phyloP scores from a whole-genome alignment of 92 coral and sea anemone species.

The Paragorgia papillata region DNA sequence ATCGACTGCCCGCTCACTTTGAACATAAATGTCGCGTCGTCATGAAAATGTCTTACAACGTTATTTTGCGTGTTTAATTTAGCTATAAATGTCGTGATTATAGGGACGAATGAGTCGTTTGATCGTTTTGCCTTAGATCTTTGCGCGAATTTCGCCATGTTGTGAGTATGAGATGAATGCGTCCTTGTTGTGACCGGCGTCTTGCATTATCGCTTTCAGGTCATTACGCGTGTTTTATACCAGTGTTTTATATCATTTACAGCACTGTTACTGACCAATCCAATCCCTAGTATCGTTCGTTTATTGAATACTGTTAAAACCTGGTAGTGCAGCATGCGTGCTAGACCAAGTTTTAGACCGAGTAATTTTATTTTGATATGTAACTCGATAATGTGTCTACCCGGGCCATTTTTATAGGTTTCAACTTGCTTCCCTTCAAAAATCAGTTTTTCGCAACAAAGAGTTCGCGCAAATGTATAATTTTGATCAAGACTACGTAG shows the following conservation, averaged over 20 bases:
- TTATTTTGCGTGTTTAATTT: too few relatives aligned
- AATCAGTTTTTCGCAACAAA: not conserved
- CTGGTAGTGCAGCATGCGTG: not conserved
- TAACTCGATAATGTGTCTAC: too few relatives aligned
- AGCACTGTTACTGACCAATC: not conserved
- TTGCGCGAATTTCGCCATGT: not conserved
- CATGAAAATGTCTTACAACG: too few relatives aligned
- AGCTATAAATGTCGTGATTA: too few relatives aligned
- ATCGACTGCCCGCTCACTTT: not conserved
- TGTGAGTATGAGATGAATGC: constrained; percentile 25
- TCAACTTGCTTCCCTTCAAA: too few relatives aligned
- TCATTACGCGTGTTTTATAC: not conserved
- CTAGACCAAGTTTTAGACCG: too few relatives aligned
- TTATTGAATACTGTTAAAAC: not conserved
- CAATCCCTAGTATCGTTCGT: not conserved
- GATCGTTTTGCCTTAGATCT: not conserved
- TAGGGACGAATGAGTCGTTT: not conserved
- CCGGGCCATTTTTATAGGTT: too few relatives aligned
- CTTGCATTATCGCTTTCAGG: constrained; percentile 3
- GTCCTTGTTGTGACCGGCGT: constrained; percentile 26
- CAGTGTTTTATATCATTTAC: not conserved
- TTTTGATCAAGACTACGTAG: not conserved
- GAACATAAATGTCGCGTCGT: too few relatives aligned
- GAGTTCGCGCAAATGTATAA: not conserved
- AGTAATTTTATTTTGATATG: too few relatives aligned